phyloP scores from a whole-genome alignment of 1,140 invertebrate species.

The Hycleus cichorii region DNA sequence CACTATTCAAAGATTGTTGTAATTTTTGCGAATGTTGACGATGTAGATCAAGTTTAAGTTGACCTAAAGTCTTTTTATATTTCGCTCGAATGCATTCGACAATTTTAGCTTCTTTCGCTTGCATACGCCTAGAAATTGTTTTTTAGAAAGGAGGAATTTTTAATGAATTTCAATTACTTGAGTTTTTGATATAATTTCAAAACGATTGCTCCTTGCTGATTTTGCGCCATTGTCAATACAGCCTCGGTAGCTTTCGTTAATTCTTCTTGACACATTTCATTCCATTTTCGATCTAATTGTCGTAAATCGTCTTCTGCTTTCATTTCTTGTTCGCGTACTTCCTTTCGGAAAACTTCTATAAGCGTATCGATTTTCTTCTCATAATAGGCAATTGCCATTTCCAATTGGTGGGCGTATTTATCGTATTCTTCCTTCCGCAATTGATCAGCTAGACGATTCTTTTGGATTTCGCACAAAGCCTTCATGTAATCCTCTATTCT shows the following conservation, averaged over 20 bases:
- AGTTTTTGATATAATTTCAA: constrained; percentile 21
- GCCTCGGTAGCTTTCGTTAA: constrained; percentile 11
- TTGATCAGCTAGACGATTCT: constrained; percentile 21
- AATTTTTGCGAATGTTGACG: too few species aligned
- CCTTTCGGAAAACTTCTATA: background rate
- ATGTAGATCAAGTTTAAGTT: too few species aligned
- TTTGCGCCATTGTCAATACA: background rate
- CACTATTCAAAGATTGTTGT: too few species aligned
- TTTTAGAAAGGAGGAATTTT: too few species aligned
- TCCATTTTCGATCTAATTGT: background rate
- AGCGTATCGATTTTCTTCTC: constrained; percentile 4
- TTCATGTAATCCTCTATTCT: constrained; percentile 18
- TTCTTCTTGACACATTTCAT: constrained; percentile 6
- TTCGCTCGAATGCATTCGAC: too few species aligned
- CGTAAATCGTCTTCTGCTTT: background rate
- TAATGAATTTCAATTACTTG: constrained; percentile 7
- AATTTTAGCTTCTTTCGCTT: too few species aligned
- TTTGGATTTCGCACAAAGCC: constrained; percentile 24
- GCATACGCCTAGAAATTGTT: too few species aligned
- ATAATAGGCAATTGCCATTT: constrained; percentile 2
- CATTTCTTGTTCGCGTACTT: background rate
- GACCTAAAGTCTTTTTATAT: too few species aligned
- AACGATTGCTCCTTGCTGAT: too few species aligned
- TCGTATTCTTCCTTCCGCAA: constrained; percentile 12
- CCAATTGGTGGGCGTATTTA: constrained; percentile 7